Evolutionary conservation across 2,113 vertebrate genomes (phyloP), one percentile per base, ranked within the genome.

Genomic region (Axis porcinus): DNA sequence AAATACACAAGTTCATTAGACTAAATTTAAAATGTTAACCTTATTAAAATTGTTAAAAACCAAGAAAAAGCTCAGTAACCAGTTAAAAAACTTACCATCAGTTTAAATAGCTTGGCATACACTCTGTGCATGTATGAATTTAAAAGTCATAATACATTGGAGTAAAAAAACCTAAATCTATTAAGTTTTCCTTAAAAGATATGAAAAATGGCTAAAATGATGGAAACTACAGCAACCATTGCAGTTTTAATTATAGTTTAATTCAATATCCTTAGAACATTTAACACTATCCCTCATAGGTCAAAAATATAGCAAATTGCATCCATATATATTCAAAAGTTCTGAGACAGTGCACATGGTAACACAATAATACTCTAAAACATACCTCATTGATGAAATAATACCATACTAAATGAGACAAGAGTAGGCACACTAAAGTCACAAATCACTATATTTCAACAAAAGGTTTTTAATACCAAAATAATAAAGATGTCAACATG

Each of bases 31-130:
- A 78, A 97, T 27, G 82, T 92, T 94, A 67, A 45, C 60, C 57
- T 96, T 97, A 96, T 92, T 96, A 97, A 98, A 96, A 94, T 40
- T 76, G 16, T 33, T 74, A 58, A 55, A 70, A 98, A 93, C 6
- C 60, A 36, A 40, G 82, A 60, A 52, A 98, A 84, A 10, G 96
- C 55, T 86, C 74, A 14, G 81, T 95, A 85, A 94, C 94, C 94
- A 43, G 50, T 50, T 78, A 43, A 14, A 95, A 88, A 96, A 96
- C 70, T 91, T 88, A 79, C 84, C 33, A 62, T 92, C 60, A 28
- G 54, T 95, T 67, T 87, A 92, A 94, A 91, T 91, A 97, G 12
- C 1, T 74, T 70, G 78, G 57, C 4, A 43, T 78, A 28, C 60
- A 55, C 19, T 81, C 40, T 93, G 25, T 47, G 21, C 50, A 36